These are phyloP conservation scores for Telmatherina bonti DNA, from an alignment of 2,797 vertebrate genomes.

Conservation along the genomic window DNA sequence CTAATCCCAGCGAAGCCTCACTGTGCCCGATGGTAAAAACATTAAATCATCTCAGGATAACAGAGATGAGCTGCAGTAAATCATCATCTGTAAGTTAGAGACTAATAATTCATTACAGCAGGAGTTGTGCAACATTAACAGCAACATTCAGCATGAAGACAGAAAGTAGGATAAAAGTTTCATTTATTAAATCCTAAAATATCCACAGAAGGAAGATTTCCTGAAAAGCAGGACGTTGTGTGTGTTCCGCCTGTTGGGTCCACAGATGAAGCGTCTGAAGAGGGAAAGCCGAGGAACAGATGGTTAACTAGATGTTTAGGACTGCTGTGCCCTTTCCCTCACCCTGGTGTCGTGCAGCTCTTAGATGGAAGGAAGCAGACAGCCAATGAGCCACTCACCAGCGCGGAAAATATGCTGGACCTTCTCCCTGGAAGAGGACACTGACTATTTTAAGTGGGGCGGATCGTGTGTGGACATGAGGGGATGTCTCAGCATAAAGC, in stretches of 20 bases:
- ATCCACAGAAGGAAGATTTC: neutral
- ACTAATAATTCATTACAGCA: neutral
- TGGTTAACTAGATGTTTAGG: conserved; percentile 54
- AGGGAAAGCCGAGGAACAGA: conserved; percentile 50
- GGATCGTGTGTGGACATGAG: neutral
- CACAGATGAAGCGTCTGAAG: conserved; percentile 15
- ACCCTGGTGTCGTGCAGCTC: conserved; percentile 58
- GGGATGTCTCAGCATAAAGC: conserved; percentile 6
- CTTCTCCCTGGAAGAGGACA: conserved; percentile 43
- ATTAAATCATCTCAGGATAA: too few relatives aligned
- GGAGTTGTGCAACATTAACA: too few relatives aligned
- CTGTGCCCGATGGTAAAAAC: too few relatives aligned
- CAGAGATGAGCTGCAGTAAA: too few relatives aligned
- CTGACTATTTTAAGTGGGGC: conserved; percentile 18
- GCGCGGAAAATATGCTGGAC: conserved; percentile 62
- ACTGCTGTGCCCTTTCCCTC: conserved; percentile 56
- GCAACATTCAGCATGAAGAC: neutral
- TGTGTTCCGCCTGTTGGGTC: neutral
- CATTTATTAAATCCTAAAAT: conserved; percentile 30
- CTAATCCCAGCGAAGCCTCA: too few relatives aligned
- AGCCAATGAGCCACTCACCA: conserved; percentile 48
- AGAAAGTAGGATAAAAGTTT: conserved; percentile 19
- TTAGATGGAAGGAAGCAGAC: conserved; percentile 51
- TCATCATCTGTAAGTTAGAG: too few relatives aligned
- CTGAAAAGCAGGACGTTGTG: neutral